Percentiles rank a stretch among this genome's conserved stretches.
Evolutionary conservation across 2,888 invertebrate genomes (phyloP).

Genomic region (Callimorpha dominula): DNA sequence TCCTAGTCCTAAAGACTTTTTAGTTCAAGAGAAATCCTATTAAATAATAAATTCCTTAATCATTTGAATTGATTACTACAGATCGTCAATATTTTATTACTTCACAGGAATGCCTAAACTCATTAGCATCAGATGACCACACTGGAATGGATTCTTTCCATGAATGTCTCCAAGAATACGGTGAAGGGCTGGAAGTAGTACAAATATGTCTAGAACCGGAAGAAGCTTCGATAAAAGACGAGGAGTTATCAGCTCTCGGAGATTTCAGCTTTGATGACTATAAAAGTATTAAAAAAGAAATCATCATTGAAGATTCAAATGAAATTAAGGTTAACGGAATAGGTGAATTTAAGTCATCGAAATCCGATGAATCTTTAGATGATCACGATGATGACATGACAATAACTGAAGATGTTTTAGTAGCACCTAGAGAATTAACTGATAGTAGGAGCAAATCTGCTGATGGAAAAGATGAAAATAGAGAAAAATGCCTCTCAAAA

Average conservation of each 20-base stretch:
- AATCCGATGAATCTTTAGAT: constrained; percentile 80
- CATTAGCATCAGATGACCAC: constrained; percentile 87
- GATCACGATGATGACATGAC: constrained; percentile 83
- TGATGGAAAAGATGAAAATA: constrained; percentile 60
- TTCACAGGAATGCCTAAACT: constrained; percentile 84
- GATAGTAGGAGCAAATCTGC: constrained; percentile 72
- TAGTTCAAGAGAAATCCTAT: background rate
- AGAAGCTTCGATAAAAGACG: constrained; percentile 84
- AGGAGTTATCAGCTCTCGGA: constrained; percentile 78
- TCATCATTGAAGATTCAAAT: constrained; percentile 55
- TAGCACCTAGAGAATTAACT: constrained; percentile 73
- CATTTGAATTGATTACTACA: background rate
- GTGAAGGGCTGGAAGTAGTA: constrained; percentile 88
- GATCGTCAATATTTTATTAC: constrained; percentile 28
- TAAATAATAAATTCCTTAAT: background rate
- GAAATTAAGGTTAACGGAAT: constrained; percentile 70
- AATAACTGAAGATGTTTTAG: constrained; percentile 79
- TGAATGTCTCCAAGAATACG: constrained; percentile 89
- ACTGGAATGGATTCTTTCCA: constrained; percentile 89
- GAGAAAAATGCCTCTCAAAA: constrained; percentile 72
- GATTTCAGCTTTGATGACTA: constrained; percentile 81
- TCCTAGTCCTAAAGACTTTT: background rate
- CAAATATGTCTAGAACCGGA: constrained; percentile 88
- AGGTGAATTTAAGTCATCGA: constrained; percentile 69
- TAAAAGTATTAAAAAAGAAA: constrained; percentile 60